phyloP scores from a whole-genome alignment of 2,888 invertebrate species.

The Chrysolina oricalcia region DNA sequence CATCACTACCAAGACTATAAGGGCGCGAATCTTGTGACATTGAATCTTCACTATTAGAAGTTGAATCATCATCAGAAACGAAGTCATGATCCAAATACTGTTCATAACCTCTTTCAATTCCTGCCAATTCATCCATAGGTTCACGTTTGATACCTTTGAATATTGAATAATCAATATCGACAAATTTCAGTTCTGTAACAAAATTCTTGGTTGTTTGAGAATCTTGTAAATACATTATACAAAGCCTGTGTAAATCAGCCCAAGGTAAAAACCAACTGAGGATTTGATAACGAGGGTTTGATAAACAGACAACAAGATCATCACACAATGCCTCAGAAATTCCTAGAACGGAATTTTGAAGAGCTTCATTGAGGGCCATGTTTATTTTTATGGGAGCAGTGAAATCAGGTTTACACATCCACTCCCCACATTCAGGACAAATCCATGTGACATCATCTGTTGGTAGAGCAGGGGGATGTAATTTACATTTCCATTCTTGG shows the following conservation, averaged over 20 bases:
- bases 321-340: slow-evolving; percentile 79
- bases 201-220: slow-evolving; percentile 78
- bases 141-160: slow-evolving; percentile 75
- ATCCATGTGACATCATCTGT: slow-evolving; percentile 66
- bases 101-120: slow-evolving; percentile 66
- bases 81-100: slow-evolving; percentile 64
- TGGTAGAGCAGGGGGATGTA: slow-evolving; percentile 66
- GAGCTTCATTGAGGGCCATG: slow-evolving; percentile 70
- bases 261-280: slow-evolving; percentile 81
- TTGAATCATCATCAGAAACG: slow-evolving; percentile 61
- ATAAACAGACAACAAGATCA: slow-evolving; percentile 81
- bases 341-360: slow-evolving; percentile 77
- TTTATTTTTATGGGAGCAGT: slow-evolving; percentile 65
- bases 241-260: slow-evolving; percentile 75
- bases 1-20: slow-evolving; percentile 72
- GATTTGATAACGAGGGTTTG: slow-evolving; percentile 81
- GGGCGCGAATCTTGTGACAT: slow-evolving; percentile 72
- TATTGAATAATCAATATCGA: slow-evolving; percentile 82
- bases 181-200: slow-evolving; percentile 82
- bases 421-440: slow-evolving; percentile 68
- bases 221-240: slow-evolving; percentile 75
- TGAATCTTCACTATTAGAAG: slow-evolving; percentile 70
- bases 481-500: slow-evolving; percentile 68
- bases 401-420: slow-evolving; percentile 67
- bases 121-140: slow-evolving; percentile 70